Conservation (phyloP, 2,888 invertebrate species). For the Andrena minutula region DNA sequence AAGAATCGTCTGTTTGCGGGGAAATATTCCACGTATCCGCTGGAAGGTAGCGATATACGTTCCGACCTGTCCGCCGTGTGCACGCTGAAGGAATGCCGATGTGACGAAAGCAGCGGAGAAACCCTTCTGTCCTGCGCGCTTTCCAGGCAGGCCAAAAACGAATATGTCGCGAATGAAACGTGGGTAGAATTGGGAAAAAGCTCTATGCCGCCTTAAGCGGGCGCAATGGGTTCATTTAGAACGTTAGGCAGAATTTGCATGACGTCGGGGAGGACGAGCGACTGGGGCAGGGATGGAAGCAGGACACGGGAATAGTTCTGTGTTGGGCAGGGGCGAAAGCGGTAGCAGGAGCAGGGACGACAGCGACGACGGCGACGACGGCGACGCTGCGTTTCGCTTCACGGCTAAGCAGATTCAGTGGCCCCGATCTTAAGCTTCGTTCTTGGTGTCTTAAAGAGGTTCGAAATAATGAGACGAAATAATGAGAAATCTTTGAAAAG, state of each 20-base stretch:
- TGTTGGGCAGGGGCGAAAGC: conserved; percentile 1
- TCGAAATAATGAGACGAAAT: too few relatives aligned
- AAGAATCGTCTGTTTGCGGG: background rate
- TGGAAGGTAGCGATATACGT: background rate
- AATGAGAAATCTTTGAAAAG: too few relatives aligned
- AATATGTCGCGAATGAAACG: background rate
- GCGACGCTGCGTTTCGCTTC: conserved; percentile 53
- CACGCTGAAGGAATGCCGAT: background rate
- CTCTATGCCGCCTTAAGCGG: conserved; percentile 18
- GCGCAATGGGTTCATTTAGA: conserved; percentile 50
- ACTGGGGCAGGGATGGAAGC: background rate
- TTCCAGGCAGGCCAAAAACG: background rate
- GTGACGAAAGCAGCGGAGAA: background rate
- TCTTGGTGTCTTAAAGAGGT: conserved; percentile 54
- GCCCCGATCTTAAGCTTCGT: conserved; percentile 69
- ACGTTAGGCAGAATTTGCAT: conserved; percentile 60
- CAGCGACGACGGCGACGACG: background rate
- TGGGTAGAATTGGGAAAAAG: background rate
- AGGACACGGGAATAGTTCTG: background rate
- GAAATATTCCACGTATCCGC: background rate
- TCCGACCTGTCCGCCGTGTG: background rate
- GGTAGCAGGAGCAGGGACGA: background rate
- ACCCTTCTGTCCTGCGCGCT: background rate
- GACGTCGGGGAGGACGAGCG: conserved; percentile 16
- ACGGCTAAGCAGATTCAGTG: conserved; percentile 71